Evolutionary conservation across 2,888 invertebrate species (phyloP), one percentile per base, ranked within the genome.

Genomic region (Lasioglossum marginatum): DNA sequence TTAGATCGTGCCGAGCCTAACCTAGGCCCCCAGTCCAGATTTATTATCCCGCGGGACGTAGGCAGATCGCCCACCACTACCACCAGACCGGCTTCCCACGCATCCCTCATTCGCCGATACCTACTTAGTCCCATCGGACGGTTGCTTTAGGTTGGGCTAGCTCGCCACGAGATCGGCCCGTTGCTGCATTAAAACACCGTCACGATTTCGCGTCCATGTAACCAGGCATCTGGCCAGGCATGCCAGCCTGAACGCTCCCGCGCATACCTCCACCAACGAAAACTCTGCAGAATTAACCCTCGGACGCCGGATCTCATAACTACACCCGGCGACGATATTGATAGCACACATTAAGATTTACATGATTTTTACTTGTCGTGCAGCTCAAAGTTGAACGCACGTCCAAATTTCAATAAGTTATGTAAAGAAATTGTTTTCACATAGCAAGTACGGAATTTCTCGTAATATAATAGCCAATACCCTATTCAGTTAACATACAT

Each of bases 91-190:
- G 76, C 94, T 93, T 93, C 94, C 94, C 94, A 94, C 94, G 93
- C 94, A 93, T 93, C 92, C 91, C 91, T 94, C 94, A 93, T 93
- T 93, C 93, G 91, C 92, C 92, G 88, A 93, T 93, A 92, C 90
- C 92, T 92, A 92, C 92, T 93, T 92, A 78, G 90, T 88, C 89
- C 77, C 78, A 87, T 87, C 86, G 87, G 83, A 79, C 66, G 81
- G 78, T 83, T 89, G 89, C 89, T 34, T 73, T 73, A 73, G 48
- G 40, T 70, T 40, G 70, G 70, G 40, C 70, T 70, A 37, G 40
- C 37, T 43, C 4, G 70, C 70, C 70, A 70, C 71, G 71, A 72
- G 71, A 72, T 72, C 71, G 71, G 71, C 43, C 71, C 71, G 71
- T 71, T n/a, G 68, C 37, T 12, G 40, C 81, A 87, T 82, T 83